Evolutionary conservation across 1,140 invertebrate genomes (phyloP).

Genomic region (Brachionus calyciflorus): DNA sequence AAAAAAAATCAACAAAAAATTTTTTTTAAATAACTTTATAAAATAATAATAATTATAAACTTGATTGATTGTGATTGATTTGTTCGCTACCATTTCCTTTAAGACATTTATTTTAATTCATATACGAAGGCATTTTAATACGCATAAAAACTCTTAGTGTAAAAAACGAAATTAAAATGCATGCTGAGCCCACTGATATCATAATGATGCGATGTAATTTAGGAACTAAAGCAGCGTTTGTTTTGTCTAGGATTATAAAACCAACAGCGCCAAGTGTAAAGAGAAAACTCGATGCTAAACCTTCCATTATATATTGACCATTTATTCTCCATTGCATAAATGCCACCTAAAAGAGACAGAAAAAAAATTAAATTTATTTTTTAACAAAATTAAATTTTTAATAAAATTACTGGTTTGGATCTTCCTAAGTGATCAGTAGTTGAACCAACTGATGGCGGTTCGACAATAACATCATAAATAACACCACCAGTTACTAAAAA

Average conservation of each 20-base stretch:
- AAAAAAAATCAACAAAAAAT: too few species aligned
- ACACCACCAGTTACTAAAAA: constrained; percentile 97
- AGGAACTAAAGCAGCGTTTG: constrained; percentile 82
- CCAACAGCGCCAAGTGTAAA: constrained; percentile 92
- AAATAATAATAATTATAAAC: too few species aligned
- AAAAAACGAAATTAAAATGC: constrained; percentile 87
- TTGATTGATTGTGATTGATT: too few species aligned
- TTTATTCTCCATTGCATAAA: constrained; percentile 98
- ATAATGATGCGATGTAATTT: constrained; percentile 86
- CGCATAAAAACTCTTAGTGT: constrained; percentile 97
- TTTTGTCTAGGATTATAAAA: constrained; percentile 91
- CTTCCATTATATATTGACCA: constrained; percentile 98
- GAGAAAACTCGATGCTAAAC: constrained; percentile 88
- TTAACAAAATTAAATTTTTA: constrained; percentile 49
- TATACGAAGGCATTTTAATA: constrained; percentile 82
- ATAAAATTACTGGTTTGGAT: constrained; percentile 70
- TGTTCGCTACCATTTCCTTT: too few species aligned
- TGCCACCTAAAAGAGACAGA: constrained; percentile 71
- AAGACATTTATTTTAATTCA: too few species aligned
- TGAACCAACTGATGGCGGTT: constrained; percentile 92
- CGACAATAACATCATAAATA: constrained; percentile 96
- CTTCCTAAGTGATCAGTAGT: constrained; percentile 95
- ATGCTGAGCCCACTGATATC: constrained; percentile 85
- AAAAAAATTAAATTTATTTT: not conserved
- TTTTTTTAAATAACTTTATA: too few species aligned